These are phyloP conservation scores for Cichladusa arquata DNA, from an alignment of 2,113 vertebrate species.

Conservation along the genomic window DNA sequence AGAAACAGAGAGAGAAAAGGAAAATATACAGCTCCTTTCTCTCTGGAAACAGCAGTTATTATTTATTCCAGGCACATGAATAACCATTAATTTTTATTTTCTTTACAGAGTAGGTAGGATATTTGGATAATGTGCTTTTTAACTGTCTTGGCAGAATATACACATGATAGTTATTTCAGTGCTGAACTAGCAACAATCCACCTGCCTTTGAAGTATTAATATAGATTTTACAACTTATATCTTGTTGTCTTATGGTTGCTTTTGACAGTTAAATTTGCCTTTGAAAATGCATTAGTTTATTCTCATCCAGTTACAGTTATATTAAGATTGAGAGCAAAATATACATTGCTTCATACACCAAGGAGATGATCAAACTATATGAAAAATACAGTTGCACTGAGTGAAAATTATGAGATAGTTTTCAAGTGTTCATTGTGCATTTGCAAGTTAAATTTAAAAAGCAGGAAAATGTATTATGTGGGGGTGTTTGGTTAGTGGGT, in stretches of 20 bases:
- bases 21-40: background rate
- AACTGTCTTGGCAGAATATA: background rate
- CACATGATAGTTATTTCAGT: background rate
- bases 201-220: background rate
- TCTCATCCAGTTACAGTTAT: background rate
- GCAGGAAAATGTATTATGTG: background rate
- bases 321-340: background rate
- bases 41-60: background rate
- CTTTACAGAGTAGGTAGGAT: background rate
- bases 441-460: background rate
- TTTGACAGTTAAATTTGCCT: background rate
- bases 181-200: background rate
- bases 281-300: background rate
- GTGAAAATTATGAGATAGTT: background rate
- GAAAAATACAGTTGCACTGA: background rate
- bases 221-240: background rate
- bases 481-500: background rate
- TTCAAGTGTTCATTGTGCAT: background rate
- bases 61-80: background rate
- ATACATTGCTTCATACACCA: background rate
- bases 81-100: constrained; percentile 5
- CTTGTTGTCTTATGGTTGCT: background rate
- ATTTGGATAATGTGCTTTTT: background rate
- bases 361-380: background rate
- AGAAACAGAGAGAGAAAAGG: background rate